Percentiles rank a stretch among this genome's conserved stretches.
phyloP scores from a whole-genome alignment of 1,140 invertebrate species.

The Phortica variegata region DNA sequence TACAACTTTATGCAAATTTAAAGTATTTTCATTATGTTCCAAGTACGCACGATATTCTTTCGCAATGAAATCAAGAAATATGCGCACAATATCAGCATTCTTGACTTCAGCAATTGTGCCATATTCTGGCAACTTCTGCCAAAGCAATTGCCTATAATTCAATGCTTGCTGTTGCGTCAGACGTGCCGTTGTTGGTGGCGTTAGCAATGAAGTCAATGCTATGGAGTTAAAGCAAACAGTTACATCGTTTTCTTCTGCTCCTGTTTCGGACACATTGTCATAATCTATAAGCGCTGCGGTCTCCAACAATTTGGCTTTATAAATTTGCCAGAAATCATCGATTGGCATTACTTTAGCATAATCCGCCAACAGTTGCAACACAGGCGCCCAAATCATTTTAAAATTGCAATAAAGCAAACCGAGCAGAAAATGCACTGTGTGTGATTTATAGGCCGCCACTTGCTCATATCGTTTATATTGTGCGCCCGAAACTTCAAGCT shows the following conservation, averaged over 20 bases:
- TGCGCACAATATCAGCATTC: slow-evolving; percentile 73
- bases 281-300: slow-evolving; percentile 50
- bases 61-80: slow-evolving; percentile 80
- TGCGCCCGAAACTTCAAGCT: slow-evolving; percentile 65
- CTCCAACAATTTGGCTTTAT: slow-evolving; percentile 64
- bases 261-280: slow-evolving; percentile 6
- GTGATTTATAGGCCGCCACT: slow-evolving; percentile 62
- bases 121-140: slow-evolving; percentile 75
- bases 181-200: background rate
- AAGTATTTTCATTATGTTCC: slow-evolving; percentile 37
- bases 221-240: slow-evolving; percentile 16
- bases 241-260: background rate
- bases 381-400: slow-evolving; percentile 83
- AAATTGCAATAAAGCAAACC: slow-evolving; percentile 86
- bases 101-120: slow-evolving; percentile 73
- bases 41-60: slow-evolving; percentile 61
- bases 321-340: slow-evolving; percentile 77
- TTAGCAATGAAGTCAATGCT: slow-evolving; percentile 23
- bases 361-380: slow-evolving; percentile 70
- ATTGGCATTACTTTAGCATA: slow-evolving; percentile 68
- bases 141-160: slow-evolving; percentile 77
- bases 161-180: slow-evolving; percentile 31
- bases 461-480: slow-evolving; percentile 62
- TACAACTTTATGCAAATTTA: slow-evolving; percentile 32
- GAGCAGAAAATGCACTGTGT: slow-evolving; percentile 74